phyloP scores from a whole-genome alignment of 2,888 invertebrate species.

The Drosophila pseudotalamancana region DNA sequence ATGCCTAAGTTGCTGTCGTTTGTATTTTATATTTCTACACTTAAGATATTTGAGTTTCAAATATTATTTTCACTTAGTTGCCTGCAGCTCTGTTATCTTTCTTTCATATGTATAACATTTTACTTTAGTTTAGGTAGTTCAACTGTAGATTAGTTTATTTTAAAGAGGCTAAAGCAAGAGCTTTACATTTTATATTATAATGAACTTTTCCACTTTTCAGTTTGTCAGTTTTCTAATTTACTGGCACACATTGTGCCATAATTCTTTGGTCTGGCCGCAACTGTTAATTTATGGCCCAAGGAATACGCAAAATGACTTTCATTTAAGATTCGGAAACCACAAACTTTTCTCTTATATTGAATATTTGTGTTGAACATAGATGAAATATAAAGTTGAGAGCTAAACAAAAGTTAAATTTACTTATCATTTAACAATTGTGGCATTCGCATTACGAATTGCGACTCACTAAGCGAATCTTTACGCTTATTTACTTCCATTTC shows the following conservation, averaged over 20 bases:
- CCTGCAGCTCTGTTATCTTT: not conserved
- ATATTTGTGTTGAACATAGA: slow-evolving; percentile 8
- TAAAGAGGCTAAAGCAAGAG: slow-evolving; percentile 1
- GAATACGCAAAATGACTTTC: slow-evolving; percentile 20
- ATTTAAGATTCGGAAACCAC: slow-evolving; percentile 26
- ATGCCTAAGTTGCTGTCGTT: not conserved
- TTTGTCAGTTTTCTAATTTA: slow-evolving; percentile 16
- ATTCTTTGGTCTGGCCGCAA: slow-evolving; percentile 15
- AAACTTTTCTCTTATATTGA: slow-evolving; percentile 26
- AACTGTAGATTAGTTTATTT: no score
- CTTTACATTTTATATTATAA: slow-evolving; percentile 1
- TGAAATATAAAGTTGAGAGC: slow-evolving; percentile 22
- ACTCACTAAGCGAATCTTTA: slow-evolving; percentile 74
- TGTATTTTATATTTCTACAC: not conserved
- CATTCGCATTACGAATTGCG: slow-evolving; percentile 34
- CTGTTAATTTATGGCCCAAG: slow-evolving; percentile 27
- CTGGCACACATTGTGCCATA: not conserved
- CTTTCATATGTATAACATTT: no score
- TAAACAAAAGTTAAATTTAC: slow-evolving; percentile 69
- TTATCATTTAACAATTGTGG: slow-evolving; percentile 68
- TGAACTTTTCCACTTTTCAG: not conserved
- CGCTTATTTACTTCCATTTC: slow-evolving; percentile 76
- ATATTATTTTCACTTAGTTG: not conserved
- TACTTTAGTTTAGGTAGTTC: no score
- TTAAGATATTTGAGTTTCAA: not conserved